Percentiles rank a stretch among this genome's conserved stretches.
Conservation (phyloP, 2,888 invertebrate genomes). For the Ceriagrion tenellum region DNA sequence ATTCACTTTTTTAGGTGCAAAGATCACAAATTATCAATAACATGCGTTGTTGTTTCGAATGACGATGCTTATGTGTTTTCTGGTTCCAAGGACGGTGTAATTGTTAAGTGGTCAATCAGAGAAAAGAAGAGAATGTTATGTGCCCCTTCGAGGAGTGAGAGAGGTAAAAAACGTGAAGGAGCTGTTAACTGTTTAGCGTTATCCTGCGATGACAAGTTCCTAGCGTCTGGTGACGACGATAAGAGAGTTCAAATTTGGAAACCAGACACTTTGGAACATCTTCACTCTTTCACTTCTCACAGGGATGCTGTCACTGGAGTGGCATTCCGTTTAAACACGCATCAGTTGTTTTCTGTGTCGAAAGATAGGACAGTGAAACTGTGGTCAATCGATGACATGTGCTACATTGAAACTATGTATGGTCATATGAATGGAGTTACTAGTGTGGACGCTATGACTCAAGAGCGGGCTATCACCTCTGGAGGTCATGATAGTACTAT, state of each 20-base stretch:
- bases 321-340: constrained; percentile 90
- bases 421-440: constrained; percentile 95
- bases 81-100: constrained; percentile 92
- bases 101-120: constrained; percentile 85
- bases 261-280: constrained; percentile 85
- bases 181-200: constrained; percentile 80
- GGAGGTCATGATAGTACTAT: constrained; percentile 93
- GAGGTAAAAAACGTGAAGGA: constrained; percentile 70
- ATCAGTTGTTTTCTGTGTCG: constrained; percentile 85
- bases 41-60: constrained; percentile 88
- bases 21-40: constrained; percentile 89
- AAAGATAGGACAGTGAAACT: constrained; percentile 91
- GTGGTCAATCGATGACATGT: constrained; percentile 98
- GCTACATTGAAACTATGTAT: constrained; percentile 95
- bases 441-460: constrained; percentile 91
- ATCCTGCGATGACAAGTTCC: constrained; percentile 89
- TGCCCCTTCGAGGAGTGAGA: constrained; percentile 75
- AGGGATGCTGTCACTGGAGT: constrained; percentile 87
- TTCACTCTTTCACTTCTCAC: constrained; percentile 91
- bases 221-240: constrained; percentile 86
- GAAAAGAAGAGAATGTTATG: constrained; percentile 79
- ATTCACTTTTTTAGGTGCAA: constrained; percentile 84
- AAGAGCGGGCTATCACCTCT: constrained; percentile 92
- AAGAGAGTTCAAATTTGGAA: constrained; percentile 91
- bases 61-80: constrained; percentile 88